Base-by-base conservation (phyloP, 2,113 vertebrate genomes). In the Mormoops blainvillei region DNA sequence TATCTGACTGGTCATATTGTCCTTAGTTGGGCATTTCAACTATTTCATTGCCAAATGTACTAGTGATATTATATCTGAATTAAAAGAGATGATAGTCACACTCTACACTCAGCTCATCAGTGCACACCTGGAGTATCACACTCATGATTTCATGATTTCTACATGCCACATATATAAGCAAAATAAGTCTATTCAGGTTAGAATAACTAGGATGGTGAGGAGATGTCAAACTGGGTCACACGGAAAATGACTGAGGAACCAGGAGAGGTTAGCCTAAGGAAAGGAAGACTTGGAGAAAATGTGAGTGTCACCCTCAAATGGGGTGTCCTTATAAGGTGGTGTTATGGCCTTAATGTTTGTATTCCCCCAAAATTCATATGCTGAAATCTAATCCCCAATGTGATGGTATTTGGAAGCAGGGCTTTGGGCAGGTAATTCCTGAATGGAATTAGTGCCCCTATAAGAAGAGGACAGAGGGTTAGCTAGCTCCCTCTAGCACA, bases 311-410 rank as follows among this genome's bases (percentile, higher is more conserved):
- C 28, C 38, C 16, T 50, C 33, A 24, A 26, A 13, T 18, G 31
- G 7, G 15, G 4, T 48, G 13, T 19, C 68, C 36, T 1, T 13
- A 1, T 0, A 19, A 45, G 15, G 45, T 2, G 4, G 8, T 41
- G 24, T 1, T 54, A 33, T 43, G 9, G n/a, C 52, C 45, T 74
- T 70, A 92, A 92, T 4, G 45, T 63, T 41, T 93, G 16, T 45
- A 6, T 16, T 18, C 36, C n/a, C 24, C 19, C 1, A 1, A 89
- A 38, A 61, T 65, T 33, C 61, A 7, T 28, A 4, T 61, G 58
- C 7, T 61, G 58, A 61, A 61, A 61, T 61, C 58, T 61, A 61
- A 26, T 61, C 58, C 24, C 58, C 58, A 61, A 61, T 28, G 26
- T 26, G 58, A 28, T 26, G 12, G 24, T 26, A 12, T 61, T 61